These are phyloP conservation scores for Chamaea fasciata DNA, from an alignment of 2,113 vertebrate species.

Conservation along the genomic window DNA sequence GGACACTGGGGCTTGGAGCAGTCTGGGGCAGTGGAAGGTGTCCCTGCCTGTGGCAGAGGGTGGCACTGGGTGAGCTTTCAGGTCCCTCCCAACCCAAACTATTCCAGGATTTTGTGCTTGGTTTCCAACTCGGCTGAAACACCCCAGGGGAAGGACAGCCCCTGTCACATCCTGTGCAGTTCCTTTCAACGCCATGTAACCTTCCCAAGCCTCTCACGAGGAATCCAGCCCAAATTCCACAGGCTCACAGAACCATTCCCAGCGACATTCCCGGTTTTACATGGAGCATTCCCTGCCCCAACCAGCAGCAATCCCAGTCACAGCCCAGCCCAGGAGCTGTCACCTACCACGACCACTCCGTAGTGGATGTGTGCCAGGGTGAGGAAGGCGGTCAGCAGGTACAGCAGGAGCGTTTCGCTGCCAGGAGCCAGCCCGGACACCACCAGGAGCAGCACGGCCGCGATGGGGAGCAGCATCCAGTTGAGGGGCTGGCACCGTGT, in stretches of 20 bases:
- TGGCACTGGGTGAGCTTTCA: neutral
- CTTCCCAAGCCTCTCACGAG: neutral
- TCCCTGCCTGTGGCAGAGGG: neutral
- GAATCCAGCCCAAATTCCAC: neutral
- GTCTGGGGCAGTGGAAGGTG: fast-evolving
- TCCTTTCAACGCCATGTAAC: neutral
- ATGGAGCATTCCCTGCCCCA: fast-evolving
- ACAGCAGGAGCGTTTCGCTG: constrained; percentile 78
- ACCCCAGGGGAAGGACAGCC: neutral
- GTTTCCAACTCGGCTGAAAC: neutral
- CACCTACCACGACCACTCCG: constrained; percentile 90
- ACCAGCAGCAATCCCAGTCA: fast-evolving
- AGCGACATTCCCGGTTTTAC: fast-evolving
- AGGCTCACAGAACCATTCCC: neutral
- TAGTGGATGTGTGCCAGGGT: constrained; percentile 91
- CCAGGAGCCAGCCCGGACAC: constrained; percentile 42
- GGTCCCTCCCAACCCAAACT: neutral
- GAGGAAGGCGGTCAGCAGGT: constrained; percentile 75
- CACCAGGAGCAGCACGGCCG: constrained; percentile 70
- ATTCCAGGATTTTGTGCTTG: neutral
- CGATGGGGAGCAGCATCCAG: constrained; percentile 89
- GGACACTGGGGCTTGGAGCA: neutral
- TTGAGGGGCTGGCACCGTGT: constrained; percentile 89
- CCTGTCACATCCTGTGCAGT: fast-evolving
- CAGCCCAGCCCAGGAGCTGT: fast-evolving